A percentile compares a stretch with the other conserved stretches of the same genome.
Evolutionary conservation across 2,888 invertebrate genomes (phyloP).

Genomic region (Pseudanteris insignis): DNA sequence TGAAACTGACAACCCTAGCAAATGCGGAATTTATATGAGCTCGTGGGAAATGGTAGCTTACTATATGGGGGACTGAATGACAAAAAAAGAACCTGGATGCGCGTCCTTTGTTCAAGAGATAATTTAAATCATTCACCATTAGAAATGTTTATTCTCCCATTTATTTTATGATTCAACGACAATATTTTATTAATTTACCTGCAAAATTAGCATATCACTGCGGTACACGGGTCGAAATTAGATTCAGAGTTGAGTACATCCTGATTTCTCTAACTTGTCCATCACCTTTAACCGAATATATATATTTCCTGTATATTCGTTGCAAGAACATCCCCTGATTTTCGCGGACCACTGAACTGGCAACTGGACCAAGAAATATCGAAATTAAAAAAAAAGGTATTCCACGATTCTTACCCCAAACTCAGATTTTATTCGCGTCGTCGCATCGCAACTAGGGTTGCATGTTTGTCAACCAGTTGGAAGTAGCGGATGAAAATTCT

Average conservation of each 20-base stretch:
- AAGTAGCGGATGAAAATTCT: slow-evolving; percentile 9
- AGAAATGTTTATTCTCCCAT: too few species aligned
- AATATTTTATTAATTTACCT: too few species aligned
- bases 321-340: slow-evolving; percentile 9
- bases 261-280: slow-evolving; percentile 2
- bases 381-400: slow-evolving; percentile 51
- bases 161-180: too few species aligned
- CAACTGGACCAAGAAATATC: slow-evolving; percentile 52
- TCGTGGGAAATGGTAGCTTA: slow-evolving; percentile 32
- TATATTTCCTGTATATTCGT: not conserved
- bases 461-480: slow-evolving; percentile 28
- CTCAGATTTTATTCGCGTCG: slow-evolving; percentile 47
- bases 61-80: slow-evolving; percentile 17
- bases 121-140: slow-evolving; percentile 39
- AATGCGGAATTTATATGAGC: slow-evolving; percentile 37
- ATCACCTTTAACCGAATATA: slow-evolving; percentile 8
- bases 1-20: slow-evolving; percentile 16
- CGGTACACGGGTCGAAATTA: too few species aligned
- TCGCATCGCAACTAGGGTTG: slow-evolving; percentile 34
- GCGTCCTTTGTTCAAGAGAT: slow-evolving; percentile 38
- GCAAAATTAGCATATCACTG: slow-evolving; percentile 21
- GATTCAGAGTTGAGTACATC: too few species aligned
- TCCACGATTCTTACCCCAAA: slow-evolving; percentile 44
- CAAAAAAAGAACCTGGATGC: slow-evolving; percentile 17
- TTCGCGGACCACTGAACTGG: slow-evolving; percentile 49